phyloP scores from a whole-genome alignment of 1,140 invertebrate genomes.

The Drosophila suzukii region DNA sequence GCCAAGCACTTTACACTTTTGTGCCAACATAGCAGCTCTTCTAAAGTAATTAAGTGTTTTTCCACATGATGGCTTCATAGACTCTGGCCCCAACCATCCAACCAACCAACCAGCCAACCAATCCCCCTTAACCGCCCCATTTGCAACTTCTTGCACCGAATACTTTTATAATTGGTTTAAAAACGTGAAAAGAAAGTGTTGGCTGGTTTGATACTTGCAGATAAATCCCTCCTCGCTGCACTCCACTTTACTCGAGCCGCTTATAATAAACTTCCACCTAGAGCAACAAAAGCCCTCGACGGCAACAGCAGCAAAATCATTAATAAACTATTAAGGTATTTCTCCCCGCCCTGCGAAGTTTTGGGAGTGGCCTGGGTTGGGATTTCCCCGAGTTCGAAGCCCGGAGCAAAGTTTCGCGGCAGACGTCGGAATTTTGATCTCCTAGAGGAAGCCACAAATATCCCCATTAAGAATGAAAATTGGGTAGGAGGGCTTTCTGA shows the following conservation, averaged over 20 bases:
- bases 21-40: constrained; percentile 69
- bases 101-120: not conserved
- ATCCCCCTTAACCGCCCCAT: constrained; percentile 11
- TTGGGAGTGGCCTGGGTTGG: not conserved
- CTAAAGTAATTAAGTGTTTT: constrained; percentile 82
- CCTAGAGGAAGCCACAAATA: constrained; percentile 55
- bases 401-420: constrained; percentile 50
- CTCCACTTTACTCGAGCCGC: constrained; percentile 39
- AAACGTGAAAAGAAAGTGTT: constrained; percentile 77
- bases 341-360: constrained; percentile 25
- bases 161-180: constrained; percentile 83
- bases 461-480: constrained; percentile 30
- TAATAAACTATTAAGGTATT: constrained; percentile 82
- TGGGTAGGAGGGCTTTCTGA: constrained; percentile 1
- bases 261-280: constrained; percentile 73
- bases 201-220: constrained; percentile 73
- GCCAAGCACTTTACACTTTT: constrained; percentile 78
- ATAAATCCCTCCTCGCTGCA: constrained; percentile 43
- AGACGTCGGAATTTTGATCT: constrained; percentile 58
- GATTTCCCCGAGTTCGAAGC: constrained; percentile 1
- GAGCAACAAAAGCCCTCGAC: constrained; percentile 40
- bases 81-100: constrained; percentile 39
- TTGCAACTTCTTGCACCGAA: constrained; percentile 49
- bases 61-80: constrained; percentile 82
- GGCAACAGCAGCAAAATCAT: constrained; percentile 60